These are phyloP conservation scores for Trichopria drosophilae DNA, from an alignment of 2,888 invertebrate species.

Conservation along the genomic window DNA sequence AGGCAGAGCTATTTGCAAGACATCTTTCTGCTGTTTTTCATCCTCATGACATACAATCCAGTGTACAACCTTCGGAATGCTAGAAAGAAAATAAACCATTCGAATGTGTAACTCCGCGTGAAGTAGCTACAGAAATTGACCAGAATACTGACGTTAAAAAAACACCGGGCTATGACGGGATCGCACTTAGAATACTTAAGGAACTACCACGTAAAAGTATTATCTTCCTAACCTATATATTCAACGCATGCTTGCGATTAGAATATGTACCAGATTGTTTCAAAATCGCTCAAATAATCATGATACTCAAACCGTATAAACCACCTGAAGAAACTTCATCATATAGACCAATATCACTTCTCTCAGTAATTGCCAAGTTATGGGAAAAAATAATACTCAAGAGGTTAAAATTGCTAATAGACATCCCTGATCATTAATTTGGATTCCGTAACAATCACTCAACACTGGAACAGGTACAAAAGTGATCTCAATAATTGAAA, in stretches of 20 bases:
- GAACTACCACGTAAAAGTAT: not conserved
- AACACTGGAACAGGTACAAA: not conserved
- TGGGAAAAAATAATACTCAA: not conserved
- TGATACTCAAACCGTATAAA: not conserved
- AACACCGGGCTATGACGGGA: not conserved
- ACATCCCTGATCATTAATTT: no score
- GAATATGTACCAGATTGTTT: no score
- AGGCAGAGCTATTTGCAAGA: not conserved
- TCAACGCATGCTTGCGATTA: no score
- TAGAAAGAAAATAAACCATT: not conserved
- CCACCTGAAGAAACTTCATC: not conserved
- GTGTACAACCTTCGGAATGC: not conserved
- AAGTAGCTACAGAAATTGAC: not conserved
- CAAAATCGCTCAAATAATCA: no score
- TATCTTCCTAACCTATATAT: not conserved
- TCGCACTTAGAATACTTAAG: constrained; percentile 2
- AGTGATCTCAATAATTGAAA: no score
- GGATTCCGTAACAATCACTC: not conserved
- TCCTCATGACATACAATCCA: no score
- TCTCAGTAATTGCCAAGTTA: not conserved
- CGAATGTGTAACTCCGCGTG: not conserved
- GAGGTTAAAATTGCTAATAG: not conserved
- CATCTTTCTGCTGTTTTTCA: not conserved
- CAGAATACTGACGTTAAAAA: not conserved
- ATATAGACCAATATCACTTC: not conserved